phyloP scores from a whole-genome alignment of 2,888 invertebrate genomes.

The Leptinotarsa juncta region DNA sequence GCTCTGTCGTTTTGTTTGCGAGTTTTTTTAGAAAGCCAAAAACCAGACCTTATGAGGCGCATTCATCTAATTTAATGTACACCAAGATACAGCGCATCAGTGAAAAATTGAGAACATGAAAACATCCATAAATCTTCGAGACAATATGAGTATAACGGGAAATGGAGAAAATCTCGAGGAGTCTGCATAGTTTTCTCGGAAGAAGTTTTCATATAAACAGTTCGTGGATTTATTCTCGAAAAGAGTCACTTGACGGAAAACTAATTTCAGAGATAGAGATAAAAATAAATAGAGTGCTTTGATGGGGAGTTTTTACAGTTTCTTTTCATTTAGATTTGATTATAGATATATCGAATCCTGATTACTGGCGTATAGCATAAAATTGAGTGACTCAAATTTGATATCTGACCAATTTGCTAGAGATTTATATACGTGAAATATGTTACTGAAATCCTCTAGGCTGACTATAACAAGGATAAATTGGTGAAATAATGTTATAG shows the following conservation, averaged over 20 bases:
- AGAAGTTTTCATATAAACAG: conserved; percentile 17
- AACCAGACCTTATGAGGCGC: neutral
- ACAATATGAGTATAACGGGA: conserved; percentile 29
- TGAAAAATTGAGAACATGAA: conserved; percentile 24
- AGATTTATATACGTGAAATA: too few relatives aligned
- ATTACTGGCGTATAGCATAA: neutral
- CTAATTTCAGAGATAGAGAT: conserved; percentile 17
- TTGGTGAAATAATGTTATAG: too few relatives aligned
- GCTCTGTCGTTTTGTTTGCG: neutral
- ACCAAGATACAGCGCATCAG: conserved; percentile 13
- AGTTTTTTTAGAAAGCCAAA: conserved; percentile 6
- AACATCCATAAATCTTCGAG: conserved; percentile 34
- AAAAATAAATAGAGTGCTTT: conserved; percentile 11
- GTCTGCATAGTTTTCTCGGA: conserved; percentile 17
- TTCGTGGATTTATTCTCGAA: neutral
- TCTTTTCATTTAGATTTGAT: conserved; percentile 24
- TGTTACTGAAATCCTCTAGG: too few relatives aligned
- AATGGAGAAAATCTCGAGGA: conserved; percentile 28
- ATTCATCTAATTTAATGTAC: conserved; percentile 11
- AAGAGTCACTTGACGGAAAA: conserved; percentile 9
- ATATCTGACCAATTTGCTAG: too few relatives aligned
- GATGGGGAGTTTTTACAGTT: conserved; percentile 14
- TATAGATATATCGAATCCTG: neutral
- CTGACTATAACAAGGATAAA: too few relatives aligned
- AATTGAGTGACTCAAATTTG: neutral